Conservation (phyloP, 2,797 vertebrate genomes). For the Gastrophryne carolinensis region DNA sequence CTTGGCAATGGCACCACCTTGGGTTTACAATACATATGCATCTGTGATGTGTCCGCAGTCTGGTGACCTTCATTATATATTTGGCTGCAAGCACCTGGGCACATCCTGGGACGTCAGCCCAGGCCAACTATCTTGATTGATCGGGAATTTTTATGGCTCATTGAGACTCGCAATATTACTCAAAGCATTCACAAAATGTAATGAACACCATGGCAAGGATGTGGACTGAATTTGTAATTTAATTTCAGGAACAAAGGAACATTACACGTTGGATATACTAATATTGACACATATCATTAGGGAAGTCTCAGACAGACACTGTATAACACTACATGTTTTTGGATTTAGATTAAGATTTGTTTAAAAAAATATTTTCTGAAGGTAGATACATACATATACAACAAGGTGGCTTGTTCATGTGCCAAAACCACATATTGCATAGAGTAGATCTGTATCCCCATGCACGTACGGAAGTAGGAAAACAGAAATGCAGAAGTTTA, state of each 20-base stretch:
- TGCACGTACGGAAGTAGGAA: too few species aligned
- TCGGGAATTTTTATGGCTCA: constrained; percentile 67
- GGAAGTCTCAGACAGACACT: too few species aligned
- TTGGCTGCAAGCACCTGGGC: constrained; percentile 73
- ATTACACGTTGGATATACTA: too few species aligned
- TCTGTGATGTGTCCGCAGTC: constrained; percentile 73
- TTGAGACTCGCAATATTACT: constrained; percentile 63
- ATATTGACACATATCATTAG: too few species aligned
- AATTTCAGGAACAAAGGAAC: neutral
- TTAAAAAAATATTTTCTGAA: too few species aligned
- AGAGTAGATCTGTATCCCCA: too few species aligned
- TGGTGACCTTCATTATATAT: constrained; percentile 69
- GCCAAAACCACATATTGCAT: too few species aligned
- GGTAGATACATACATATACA: too few species aligned
- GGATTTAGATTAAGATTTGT: too few species aligned
- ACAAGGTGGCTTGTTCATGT: too few species aligned
- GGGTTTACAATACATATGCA: constrained; percentile 72
- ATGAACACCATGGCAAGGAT: neutral
- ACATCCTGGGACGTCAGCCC: constrained; percentile 62
- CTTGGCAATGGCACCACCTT: constrained; percentile 62
- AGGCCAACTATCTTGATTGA: constrained; percentile 66
- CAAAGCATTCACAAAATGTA: neutral
- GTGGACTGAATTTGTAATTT: neutral
- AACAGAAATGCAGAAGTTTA: too few species aligned
- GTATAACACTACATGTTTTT: too few species aligned